Conservation (phyloP, 2,113 vertebrate species). For the Lycaon pictus region DNA sequence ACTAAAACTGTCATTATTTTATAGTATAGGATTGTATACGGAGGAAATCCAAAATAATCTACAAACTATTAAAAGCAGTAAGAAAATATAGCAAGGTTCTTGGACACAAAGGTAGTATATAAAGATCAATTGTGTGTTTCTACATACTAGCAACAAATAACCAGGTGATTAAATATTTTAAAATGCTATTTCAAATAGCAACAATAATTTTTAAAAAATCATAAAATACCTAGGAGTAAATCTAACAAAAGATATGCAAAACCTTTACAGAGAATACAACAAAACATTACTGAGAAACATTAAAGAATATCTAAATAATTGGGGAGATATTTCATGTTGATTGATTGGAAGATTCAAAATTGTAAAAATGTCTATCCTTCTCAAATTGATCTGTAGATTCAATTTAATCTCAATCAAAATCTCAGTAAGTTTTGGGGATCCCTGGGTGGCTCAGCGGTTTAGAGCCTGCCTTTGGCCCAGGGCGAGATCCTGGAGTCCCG, state of each 20-base stretch:
- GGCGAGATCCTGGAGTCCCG: too few species aligned
- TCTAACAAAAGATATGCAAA: background rate
- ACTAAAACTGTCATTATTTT: conserved; percentile 11
- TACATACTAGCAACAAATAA: background rate
- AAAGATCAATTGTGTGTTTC: background rate
- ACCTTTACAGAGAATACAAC: background rate
- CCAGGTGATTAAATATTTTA: background rate
- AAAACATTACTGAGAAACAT: conserved; percentile 1
- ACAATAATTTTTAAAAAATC: background rate
- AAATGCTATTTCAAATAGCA: background rate
- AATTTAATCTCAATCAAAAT: background rate
- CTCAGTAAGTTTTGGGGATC: background rate
- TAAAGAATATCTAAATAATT: background rate
- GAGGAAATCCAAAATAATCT: background rate
- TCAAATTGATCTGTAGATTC: background rate
- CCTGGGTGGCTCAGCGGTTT: too few species aligned
- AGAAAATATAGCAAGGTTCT: background rate
- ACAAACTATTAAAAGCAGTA: background rate
- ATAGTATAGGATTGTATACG: background rate
- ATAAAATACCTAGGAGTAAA: background rate
- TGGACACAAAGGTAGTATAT: background rate
- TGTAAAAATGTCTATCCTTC: background rate
- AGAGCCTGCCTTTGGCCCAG: too few species aligned
- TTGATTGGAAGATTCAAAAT: background rate
- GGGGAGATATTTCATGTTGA: background rate